A percentile compares a stretch with the other conserved stretches of the same genome.
Evolutionary conservation across 2,797 vertebrate species (phyloP).

Genomic region (Phataginus tricuspis): DNA sequence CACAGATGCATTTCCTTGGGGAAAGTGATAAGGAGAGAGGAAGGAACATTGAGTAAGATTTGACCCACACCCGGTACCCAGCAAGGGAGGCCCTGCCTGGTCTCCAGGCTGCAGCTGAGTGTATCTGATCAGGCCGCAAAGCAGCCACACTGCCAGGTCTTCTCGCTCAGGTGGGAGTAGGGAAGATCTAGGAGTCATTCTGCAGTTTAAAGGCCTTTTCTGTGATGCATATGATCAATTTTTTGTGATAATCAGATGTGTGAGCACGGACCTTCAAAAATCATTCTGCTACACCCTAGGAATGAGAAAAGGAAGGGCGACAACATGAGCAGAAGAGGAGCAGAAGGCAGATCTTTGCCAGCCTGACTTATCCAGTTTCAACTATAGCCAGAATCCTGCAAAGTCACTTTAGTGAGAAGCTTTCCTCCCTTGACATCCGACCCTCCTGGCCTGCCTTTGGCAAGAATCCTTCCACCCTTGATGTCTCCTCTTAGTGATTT

Average conservation of each 20-base stretch:
- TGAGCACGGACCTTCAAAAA: not conserved
- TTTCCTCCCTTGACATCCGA: not conserved
- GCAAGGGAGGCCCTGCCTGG: not conserved
- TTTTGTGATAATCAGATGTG: not conserved
- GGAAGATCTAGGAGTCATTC: not conserved
- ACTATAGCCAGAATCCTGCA: not conserved
- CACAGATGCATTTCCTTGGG: not conserved
- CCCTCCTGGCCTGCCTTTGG: not conserved
- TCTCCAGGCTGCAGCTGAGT: not conserved
- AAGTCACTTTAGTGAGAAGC: not conserved
- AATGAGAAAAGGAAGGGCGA: not conserved
- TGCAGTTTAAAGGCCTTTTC: not conserved
- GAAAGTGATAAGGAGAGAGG: not conserved
- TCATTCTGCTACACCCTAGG: not conserved
- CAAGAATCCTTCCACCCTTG: not conserved
- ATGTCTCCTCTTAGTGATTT: not conserved
- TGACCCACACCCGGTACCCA: not conserved
- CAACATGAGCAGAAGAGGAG: not conserved
- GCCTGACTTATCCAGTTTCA: not conserved
- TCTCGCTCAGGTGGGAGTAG: not conserved
- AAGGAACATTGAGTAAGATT: not conserved
- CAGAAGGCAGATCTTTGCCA: not conserved
- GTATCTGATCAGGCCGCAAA: not conserved
- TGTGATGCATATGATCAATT: not conserved
- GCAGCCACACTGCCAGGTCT: not conserved